Conservation (phyloP, 2,888 invertebrate species). For the Salticus scenicus region DNA sequence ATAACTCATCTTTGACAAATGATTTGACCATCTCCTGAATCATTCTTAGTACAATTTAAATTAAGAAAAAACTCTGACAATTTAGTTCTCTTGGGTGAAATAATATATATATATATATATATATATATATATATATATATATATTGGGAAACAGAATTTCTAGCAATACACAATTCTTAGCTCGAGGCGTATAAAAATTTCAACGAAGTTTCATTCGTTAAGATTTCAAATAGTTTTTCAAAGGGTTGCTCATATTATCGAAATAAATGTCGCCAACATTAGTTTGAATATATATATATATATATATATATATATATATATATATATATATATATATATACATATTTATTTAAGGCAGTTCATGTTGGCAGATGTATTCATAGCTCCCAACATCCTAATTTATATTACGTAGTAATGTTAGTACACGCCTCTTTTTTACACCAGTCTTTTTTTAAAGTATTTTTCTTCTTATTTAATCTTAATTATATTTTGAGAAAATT, state of each 20-base stretch:
- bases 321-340: too few species aligned
- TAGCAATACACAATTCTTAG: not conserved
- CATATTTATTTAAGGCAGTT: too few species aligned
- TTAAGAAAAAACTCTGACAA: not conserved
- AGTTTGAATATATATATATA: too few species aligned
- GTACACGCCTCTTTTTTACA: too few species aligned
- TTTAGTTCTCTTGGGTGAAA: not conserved
- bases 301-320: too few species aligned
- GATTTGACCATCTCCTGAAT: not conserved
- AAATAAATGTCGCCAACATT: not conserved
- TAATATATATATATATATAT: not conserved
- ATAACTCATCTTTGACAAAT: constrained; percentile 10
- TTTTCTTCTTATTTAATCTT: too few species aligned
- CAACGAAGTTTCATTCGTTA: not conserved
- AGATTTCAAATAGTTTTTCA: not conserved
- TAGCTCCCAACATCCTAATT: too few species aligned
- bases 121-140: not conserved
- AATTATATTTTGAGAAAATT: too few species aligned
- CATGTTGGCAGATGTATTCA: too few species aligned
- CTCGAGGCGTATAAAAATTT: not conserved
- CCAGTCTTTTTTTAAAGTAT: too few species aligned
- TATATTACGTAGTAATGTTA: too few species aligned
- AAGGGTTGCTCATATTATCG: not conserved
- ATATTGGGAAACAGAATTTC: not conserved
- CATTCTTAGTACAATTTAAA: not conserved